Percentiles rank a stretch among this genome's conserved stretches.
Conservation (phyloP, 2,888 invertebrate species). For the Macrosiphum euphorbiae region DNA sequence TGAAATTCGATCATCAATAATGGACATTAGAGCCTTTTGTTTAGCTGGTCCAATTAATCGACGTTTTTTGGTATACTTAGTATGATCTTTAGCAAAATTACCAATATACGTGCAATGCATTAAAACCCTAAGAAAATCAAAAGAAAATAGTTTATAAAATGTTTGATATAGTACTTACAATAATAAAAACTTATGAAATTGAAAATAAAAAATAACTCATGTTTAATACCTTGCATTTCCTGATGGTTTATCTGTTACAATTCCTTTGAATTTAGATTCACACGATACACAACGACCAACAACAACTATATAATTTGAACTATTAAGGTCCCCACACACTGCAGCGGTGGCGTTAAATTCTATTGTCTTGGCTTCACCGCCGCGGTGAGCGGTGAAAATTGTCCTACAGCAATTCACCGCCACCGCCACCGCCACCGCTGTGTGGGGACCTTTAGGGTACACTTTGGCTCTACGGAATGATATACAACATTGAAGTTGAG, state of each 20-base stretch:
- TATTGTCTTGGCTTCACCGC: no score
- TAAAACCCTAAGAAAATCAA: background rate
- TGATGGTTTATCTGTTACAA: background rate
- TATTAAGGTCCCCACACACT: no score
- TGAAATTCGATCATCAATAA: background rate
- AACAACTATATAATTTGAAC: background rate
- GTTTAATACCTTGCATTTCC: background rate
- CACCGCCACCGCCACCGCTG: no score
- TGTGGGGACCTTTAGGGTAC: no score
- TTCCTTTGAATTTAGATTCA: background rate
- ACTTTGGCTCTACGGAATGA: conserved; percentile 6
- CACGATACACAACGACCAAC: background rate
- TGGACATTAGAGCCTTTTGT: background rate
- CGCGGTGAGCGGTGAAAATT: no score
- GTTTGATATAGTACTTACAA: background rate
- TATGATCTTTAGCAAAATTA: background rate
- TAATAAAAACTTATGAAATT: background rate
- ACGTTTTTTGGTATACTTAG: background rate
- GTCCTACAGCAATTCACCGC: no score
- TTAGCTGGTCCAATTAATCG: conserved; percentile 5
- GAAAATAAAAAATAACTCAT: background rate
- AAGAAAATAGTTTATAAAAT: background rate
- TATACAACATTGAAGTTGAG: background rate
- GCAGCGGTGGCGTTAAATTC: no score
- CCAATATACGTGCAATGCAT: background rate